A percentile compares a stretch with the other conserved stretches of the same genome.
These are phyloP conservation scores for Taenioides sp. DNA, from an alignment of 2,797 vertebrate species.

Conservation along the genomic window DNA sequence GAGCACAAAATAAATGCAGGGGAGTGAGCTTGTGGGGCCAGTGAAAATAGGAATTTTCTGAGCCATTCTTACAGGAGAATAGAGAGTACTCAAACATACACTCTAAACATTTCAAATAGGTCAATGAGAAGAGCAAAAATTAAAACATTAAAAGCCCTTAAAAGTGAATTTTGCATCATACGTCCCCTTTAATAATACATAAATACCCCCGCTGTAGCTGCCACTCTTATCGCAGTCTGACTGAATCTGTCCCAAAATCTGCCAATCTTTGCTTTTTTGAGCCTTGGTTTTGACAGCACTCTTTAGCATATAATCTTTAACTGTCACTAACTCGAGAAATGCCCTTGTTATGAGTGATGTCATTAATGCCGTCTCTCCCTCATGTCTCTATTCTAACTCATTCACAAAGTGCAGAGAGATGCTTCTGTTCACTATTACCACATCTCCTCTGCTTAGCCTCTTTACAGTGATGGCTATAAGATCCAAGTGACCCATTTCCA, in stretches of 20 bases:
- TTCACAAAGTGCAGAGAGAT: constrained; percentile 57
- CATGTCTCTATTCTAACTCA: constrained; percentile 31
- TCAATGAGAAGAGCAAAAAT: too few species aligned
- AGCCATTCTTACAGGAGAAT: too few species aligned
- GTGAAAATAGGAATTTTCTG: too few species aligned
- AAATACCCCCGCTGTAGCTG: too few species aligned
- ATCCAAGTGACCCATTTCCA: constrained; percentile 81
- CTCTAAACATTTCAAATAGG: too few species aligned
- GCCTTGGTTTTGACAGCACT: constrained; percentile 19
- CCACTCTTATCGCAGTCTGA: neutral
- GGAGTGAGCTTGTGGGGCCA: too few species aligned
- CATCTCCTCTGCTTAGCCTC: constrained; percentile 60
- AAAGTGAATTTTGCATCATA: too few species aligned
- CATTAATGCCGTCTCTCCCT: constrained; percentile 54
- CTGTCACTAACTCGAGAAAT: constrained; percentile 52
- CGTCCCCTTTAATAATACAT: too few species aligned
- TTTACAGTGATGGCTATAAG: constrained; percentile 59
- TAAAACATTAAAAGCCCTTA: too few species aligned
- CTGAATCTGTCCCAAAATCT: neutral
- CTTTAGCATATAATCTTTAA: constrained; percentile 55
- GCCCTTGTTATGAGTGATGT: constrained; percentile 51
- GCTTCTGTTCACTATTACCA: constrained; percentile 67
- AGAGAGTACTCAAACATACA: too few species aligned
- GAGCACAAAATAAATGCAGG: too few species aligned
- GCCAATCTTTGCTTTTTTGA: constrained; percentile 27